Evolutionary conservation across 1,140 invertebrate genomes (phyloP).

Genomic region (Orius insidiosus): DNA sequence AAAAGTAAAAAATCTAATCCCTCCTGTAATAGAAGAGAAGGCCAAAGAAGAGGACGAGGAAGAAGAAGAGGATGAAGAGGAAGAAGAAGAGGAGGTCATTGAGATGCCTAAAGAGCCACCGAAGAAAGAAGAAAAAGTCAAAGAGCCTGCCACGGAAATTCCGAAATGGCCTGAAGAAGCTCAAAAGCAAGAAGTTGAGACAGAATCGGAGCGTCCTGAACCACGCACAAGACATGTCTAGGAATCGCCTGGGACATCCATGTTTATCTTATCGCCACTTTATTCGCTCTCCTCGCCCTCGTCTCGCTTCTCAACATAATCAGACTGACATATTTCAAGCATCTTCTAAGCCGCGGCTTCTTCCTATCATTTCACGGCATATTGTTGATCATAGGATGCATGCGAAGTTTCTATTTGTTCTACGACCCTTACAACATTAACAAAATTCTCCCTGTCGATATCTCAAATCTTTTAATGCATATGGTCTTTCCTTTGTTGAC

Average conservation of each 20-base stretch:
- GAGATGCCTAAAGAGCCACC: conserved; percentile 1
- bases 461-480: conserved; percentile 65
- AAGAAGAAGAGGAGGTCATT: conserved; percentile 1
- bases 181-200: conserved; percentile 17
- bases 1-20: conserved; percentile 17
- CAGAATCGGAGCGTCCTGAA: conserved; percentile 19
- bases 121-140: conserved; percentile 6
- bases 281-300: conserved; percentile 62
- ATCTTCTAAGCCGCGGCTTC: conserved; percentile 61
- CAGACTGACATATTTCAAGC: conserved; percentile 59
- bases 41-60: conserved; percentile 4
- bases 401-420: conserved; percentile 69
- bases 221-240: conserved; percentile 21
- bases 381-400: conserved; percentile 56
- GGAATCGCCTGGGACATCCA: conserved; percentile 75
- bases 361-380: conserved; percentile 68
- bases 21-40: conserved; percentile 15
- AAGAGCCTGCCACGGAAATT: conserved; percentile 2
- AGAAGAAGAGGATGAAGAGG: too few species aligned
- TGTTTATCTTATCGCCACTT: conserved; percentile 62
- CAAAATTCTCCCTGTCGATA: conserved; percentile 51
- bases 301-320: conserved; percentile 68
- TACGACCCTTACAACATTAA: conserved; percentile 79
- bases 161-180: conserved; percentile 16
- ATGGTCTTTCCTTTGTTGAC: conserved; percentile 67